These are phyloP conservation scores for Cinara cedri DNA, from an alignment of 2,888 invertebrate species.

Conservation along the genomic window DNA sequence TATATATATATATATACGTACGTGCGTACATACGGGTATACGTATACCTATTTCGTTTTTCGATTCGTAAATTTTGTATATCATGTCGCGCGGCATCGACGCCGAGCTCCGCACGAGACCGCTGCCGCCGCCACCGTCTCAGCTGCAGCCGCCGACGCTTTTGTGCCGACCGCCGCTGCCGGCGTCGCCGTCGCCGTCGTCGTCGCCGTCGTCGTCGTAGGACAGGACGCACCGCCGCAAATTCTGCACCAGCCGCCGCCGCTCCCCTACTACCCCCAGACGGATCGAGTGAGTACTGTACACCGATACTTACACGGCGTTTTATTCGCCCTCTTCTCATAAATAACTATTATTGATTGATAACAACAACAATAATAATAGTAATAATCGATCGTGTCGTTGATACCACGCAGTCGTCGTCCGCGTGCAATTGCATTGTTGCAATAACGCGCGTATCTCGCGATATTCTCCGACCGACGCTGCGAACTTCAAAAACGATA, in stretches of 20 bases:
- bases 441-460: no score
- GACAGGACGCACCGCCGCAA: neutral
- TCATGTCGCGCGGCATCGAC: conserved; percentile 28
- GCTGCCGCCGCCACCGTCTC: conserved; percentile 11
- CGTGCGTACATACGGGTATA: neutral
- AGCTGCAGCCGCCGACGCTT: conserved; percentile 30
- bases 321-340: neutral
- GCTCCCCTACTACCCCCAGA: conserved; percentile 19
- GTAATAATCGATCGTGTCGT: no score
- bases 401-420: no score
- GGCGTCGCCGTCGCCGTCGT: neutral
- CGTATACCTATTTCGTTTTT: neutral
- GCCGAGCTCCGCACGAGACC: conserved; percentile 2
- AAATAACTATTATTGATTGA: no score
- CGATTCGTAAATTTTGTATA: neutral
- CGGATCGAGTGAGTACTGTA: conserved; percentile 21
- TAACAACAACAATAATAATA: no score
- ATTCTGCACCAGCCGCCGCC: conserved; percentile 24
- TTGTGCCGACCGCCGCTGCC: conserved; percentile 13
- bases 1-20: neutral
- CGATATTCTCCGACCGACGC: no score
- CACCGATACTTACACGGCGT: neutral
- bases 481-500: no score
- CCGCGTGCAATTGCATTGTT: no score
- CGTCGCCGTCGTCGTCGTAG: neutral